Base-by-base conservation (phyloP, 2,113 vertebrate genomes). In the Mystacornis crossleyi region DNA sequence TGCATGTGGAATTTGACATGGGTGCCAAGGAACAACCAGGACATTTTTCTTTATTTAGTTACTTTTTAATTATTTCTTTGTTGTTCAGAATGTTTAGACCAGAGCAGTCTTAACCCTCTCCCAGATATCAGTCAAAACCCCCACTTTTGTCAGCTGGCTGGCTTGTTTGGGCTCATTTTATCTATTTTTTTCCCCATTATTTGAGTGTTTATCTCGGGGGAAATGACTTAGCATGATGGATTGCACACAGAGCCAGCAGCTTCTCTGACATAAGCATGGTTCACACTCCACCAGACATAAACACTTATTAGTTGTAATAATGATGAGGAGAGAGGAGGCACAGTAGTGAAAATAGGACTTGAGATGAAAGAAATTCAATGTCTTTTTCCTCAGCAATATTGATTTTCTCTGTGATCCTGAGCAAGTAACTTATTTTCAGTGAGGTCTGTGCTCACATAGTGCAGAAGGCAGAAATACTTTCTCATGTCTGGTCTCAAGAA, bases 371-470 rank as follows among this genome's bases (percentile, higher is more conserved):
- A 79, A 80, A 89, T 57, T 42, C 2, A 4, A 1, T 51, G 84
- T 7, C 58, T 61, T 84, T 84, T 89, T 28, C 17, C 48, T 87
- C 71, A 77, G 45, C 23, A 67, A 20, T 60, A 69, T 83, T 55
- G 89, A 86, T 83, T 78, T 96, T 89, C 81, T 80, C 24, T 71
- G 89, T 40, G 51, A 80, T 55, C 34, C 48, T 71, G 47, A 86
- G 83, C 34, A 73, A 62, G 38, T 34, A 25, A 62, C 47, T 83
- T 65, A 25, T 79, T 87, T 91, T 69, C 88, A 62, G 40, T 26
- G 40, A 79, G 25, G 24, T 45, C 50, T 73, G 66, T 53, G 50
- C 48, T 92, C 71, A 42, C 58, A 12, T 7, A 61, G 48, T 91
- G 62, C 82, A 89, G 77, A 77, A 77, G 86, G 64, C 51, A 47